Conservation (phyloP, 2,888 invertebrate species). For the Polyommatus icarus region DNA sequence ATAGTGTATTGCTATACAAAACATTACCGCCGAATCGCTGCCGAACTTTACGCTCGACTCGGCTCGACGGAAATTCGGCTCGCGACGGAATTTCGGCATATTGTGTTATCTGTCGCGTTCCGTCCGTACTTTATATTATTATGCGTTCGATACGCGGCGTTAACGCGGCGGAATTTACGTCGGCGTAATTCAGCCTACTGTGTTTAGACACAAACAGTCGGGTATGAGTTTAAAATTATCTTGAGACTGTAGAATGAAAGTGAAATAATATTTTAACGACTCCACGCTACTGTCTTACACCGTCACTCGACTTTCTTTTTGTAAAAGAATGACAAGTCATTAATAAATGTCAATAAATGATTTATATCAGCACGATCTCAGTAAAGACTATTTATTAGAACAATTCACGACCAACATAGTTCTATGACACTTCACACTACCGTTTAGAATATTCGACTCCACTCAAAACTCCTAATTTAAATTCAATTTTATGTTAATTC, state of each 20-base stretch:
- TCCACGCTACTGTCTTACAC: not conserved
- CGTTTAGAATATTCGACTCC: not conserved
- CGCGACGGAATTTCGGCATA: too few relatives aligned
- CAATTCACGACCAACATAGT: not conserved
- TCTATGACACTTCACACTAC: not conserved
- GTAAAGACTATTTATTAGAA: not conserved
- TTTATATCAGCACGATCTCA: not conserved
- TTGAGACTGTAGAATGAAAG: not conserved
- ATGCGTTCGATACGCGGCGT: too few relatives aligned
- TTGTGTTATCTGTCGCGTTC: too few relatives aligned
- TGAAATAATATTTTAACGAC: not conserved
- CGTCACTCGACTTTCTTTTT: not conserved
- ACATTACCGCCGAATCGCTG: too few relatives aligned
- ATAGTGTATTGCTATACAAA: too few relatives aligned
- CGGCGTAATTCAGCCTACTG: too few relatives aligned
- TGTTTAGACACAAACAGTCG: too few relatives aligned
- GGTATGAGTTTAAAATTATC: too few relatives aligned
- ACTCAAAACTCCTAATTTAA: constrained; percentile 5
- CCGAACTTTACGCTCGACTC: too few relatives aligned
- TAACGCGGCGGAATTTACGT: too few relatives aligned
- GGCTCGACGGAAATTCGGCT: too few relatives aligned
- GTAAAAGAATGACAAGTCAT: constrained; percentile 5
- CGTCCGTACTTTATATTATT: too few relatives aligned
- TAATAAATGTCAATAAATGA: constrained; percentile 15
- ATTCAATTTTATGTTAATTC: constrained; percentile 14